A percentile compares a stretch with the other conserved stretches of the same genome.
Evolutionary conservation across 2,888 invertebrate genomes (phyloP).

Genomic region (Phymatocera aterrima): DNA sequence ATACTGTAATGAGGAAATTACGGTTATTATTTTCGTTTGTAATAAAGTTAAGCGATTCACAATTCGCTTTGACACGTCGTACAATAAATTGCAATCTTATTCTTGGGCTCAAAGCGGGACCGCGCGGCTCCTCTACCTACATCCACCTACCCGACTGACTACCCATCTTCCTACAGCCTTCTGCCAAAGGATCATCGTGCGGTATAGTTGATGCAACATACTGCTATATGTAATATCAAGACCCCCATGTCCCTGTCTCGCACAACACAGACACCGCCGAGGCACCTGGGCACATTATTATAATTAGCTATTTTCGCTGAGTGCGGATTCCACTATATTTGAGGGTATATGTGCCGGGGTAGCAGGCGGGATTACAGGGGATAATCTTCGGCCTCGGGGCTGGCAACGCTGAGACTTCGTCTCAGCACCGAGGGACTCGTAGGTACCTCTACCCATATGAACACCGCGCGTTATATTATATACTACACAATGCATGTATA

Average conservation of each 20-base stretch:
- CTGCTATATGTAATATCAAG: background rate
- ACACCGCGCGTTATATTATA: background rate
- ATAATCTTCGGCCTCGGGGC: conserved; percentile 37
- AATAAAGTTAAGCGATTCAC: conserved; percentile 39
- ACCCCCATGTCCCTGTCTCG: background rate
- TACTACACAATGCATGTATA: conserved; percentile 52
- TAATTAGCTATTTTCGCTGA: conserved; percentile 71
- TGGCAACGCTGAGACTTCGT: conserved; percentile 37
- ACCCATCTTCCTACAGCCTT: background rate
- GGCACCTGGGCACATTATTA: conserved; percentile 66
- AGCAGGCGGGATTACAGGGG: conserved; percentile 43
- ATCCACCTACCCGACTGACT: background rate
- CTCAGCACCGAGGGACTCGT: background rate
- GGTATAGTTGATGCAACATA: background rate
- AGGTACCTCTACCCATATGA: background rate
- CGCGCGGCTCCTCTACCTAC: background rate
- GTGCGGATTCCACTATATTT: conserved; percentile 26
- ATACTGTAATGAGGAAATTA: background rate
- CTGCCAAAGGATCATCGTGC: background rate
- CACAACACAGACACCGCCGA: conserved; percentile 49
- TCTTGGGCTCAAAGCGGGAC: background rate
- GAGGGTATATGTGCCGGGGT: conserved; percentile 19
- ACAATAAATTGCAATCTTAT: conserved; percentile 36
- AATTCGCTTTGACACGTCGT: conserved; percentile 40
- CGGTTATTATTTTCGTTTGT: conserved; percentile 25